Base-by-base conservation (phyloP, 2,113 vertebrate genomes). In the Centrocercus urophasianus region DNA sequence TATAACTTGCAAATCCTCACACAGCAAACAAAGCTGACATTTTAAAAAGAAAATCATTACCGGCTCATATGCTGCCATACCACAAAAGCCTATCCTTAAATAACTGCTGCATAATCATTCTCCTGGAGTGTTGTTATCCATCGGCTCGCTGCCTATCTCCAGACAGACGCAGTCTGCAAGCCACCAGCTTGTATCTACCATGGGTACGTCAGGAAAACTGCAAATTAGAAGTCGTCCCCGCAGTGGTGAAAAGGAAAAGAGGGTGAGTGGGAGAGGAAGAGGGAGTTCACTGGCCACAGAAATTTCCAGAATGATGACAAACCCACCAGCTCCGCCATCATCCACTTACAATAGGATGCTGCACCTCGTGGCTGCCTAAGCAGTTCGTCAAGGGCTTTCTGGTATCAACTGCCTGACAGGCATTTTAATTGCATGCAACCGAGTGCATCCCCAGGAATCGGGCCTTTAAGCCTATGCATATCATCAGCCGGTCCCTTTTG, bases 271-370 rank as follows among this genome's bases (percentile, higher is more conserved):
- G 97, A 97, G 97, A 97, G 95, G 90, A 91, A 97, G 95, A 97
- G 96, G 96, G 95, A 96, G 95, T 97, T 98, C 97, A 89, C 97
- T 89, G 96, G 97, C 95, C 92, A 92, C 94, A 95, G 98, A 98
- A 98, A 98, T 97, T 98, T 98, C 98, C 76, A 98, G 98, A 98
- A 98, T 21, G 96, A 97, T 96, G 97, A 97, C 97, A 94, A 98
- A 97, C 87, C 96, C 96, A 97, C 94, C 89, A n/a, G 97, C 91
- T 97, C 97, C 97, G 97, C 98, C 98, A 98, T 97, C 97, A 97
- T 84, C 96, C 96, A 97, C 96, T 97, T 94, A 97, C 97, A 98
- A 98, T 90, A 93, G 96, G 97, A 96, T 90, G 96, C 97, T 95
- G 98, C 95, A 73, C 89, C 88, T 96, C 90, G 54, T 93, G 69